A percentile compares a stretch with the other conserved stretches of the same genome.
These are phyloP conservation scores for Balanococcus diminutus DNA, from an alignment of 2,888 invertebrate species.

Conservation along the genomic window DNA sequence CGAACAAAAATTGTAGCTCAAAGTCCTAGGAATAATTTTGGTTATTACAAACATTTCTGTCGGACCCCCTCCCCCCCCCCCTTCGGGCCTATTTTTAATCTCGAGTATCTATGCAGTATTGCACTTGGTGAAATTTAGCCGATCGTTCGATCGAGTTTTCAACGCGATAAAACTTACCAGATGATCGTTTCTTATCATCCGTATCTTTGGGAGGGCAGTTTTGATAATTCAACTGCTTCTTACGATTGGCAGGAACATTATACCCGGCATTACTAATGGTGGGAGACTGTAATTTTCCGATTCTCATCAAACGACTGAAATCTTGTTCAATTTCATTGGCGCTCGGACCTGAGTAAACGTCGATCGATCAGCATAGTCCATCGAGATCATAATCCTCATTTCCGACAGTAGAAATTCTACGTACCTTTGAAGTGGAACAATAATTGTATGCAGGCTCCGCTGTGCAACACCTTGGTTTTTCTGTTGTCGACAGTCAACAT, in stretches of 20 bases:
- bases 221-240: constrained; percentile 75
- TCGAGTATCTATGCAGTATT: too few species aligned
- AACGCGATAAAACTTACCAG: too few species aligned
- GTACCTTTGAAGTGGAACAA: constrained; percentile 81
- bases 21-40: too few species aligned
- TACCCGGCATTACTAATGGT: constrained; percentile 80
- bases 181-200: constrained; percentile 32
- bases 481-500: constrained; percentile 84
- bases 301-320: constrained; percentile 75
- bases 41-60: too few species aligned
- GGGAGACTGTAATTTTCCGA: constrained; percentile 76
- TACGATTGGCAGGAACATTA: constrained; percentile 66
- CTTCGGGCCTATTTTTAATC: too few species aligned
- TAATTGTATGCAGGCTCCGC: constrained; percentile 81
- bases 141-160: too few species aligned
- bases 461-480: constrained; percentile 76
- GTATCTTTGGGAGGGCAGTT: constrained; percentile 76
- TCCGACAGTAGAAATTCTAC: background rate
- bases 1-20: too few species aligned
- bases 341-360: constrained; percentile 74
- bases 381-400: background rate
- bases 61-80: too few species aligned
- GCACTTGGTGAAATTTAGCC: too few species aligned
- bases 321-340: constrained; percentile 81
- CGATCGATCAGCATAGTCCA: background rate